These are phyloP conservation scores for Xylota sylvarum DNA, from an alignment of 2,888 invertebrate species.

Conservation along the genomic window DNA sequence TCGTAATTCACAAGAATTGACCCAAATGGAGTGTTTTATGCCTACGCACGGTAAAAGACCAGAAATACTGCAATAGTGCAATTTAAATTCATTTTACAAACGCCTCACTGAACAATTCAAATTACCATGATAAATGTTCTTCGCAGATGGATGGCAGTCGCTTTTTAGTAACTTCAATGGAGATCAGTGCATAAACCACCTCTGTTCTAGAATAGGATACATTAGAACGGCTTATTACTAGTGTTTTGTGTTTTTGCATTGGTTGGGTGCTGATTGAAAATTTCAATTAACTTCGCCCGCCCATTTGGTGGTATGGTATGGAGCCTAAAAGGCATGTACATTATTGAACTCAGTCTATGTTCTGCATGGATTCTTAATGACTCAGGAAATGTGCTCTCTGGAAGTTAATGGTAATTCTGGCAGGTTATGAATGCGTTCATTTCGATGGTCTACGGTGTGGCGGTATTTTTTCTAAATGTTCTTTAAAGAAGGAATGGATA, in stretches of 20 bases:
- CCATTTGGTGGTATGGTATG: neutral
- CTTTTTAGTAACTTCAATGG: neutral
- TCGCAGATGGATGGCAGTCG: neutral
- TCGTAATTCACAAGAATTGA: neutral
- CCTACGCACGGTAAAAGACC: neutral
- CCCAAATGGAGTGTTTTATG: neutral
- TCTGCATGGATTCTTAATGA: neutral
- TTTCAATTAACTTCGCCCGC: constrained; percentile 9
- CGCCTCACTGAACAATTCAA: constrained; percentile 10
- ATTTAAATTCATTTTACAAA: constrained; percentile 24
- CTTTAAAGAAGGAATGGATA: too few relatives aligned
- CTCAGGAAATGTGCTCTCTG: neutral
- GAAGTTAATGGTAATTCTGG: too few relatives aligned
- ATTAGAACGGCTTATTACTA: neutral
- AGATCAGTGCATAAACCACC: neutral
- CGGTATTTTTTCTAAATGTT: too few relatives aligned
- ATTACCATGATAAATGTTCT: constrained; percentile 28
- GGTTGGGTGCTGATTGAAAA: constrained; percentile 1
- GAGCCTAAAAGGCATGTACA: neutral
- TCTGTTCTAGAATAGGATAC: neutral
- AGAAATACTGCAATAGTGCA: neutral
- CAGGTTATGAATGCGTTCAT: too few relatives aligned
- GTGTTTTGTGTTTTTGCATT: constrained; percentile 11
- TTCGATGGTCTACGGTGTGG: too few relatives aligned
- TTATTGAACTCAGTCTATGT: neutral